Percentiles rank a stretch among this genome's conserved stretches.
Evolutionary conservation across 92 coral and sea anemone species (phyloP).

Genomic region (Metridium senile): DNA sequence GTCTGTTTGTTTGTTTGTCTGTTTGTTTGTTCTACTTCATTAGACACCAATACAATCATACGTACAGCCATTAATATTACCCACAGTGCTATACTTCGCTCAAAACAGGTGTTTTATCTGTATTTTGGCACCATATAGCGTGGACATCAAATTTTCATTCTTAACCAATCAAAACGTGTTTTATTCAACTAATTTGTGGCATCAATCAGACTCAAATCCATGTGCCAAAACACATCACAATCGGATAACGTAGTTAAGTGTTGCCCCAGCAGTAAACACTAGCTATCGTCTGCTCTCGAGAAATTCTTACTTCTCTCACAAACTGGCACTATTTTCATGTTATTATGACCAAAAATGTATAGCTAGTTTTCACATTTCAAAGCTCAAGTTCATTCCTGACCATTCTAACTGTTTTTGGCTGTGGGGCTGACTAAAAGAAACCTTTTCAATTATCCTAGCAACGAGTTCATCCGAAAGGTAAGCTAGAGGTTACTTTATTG

Average conservation of each 20-base stretch:
- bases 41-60: too few species aligned
- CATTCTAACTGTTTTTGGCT: too few species aligned
- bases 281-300: background rate
- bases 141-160: background rate
- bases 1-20: too few species aligned
- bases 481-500: background rate
- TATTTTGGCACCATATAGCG: slow-evolving; percentile 20
- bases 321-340: too few species aligned
- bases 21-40: too few species aligned
- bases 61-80: background rate
- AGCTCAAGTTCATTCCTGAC: too few species aligned
- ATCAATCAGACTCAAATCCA: background rate
- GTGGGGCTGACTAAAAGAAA: too few species aligned
- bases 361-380: too few species aligned
- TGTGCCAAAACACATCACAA: slow-evolving; percentile 3
- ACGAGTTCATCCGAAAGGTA: background rate
- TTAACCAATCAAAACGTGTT: slow-evolving; percentile 13
- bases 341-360: too few species aligned
- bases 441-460: too few species aligned
- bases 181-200: slow-evolving; percentile 23
- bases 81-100: background rate
- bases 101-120: slow-evolving; percentile 11
- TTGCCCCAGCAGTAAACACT: background rate
- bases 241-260: background rate
- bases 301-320: background rate